Evolutionary conservation across 2,113 vertebrate species (phyloP).

Genomic region (Chaetorhynchus papuensis): DNA sequence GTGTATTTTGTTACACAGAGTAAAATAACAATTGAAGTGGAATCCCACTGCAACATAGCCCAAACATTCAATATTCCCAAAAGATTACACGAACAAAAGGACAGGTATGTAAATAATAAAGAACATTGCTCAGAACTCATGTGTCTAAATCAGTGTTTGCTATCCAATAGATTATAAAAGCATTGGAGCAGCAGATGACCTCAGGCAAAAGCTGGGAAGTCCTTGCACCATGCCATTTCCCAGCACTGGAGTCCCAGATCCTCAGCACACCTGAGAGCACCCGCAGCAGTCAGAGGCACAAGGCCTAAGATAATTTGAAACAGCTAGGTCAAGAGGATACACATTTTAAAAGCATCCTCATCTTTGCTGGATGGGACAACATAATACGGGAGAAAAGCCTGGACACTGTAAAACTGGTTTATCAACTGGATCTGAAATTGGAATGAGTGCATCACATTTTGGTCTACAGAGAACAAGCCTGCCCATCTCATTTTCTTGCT

Average conservation of each 20-base stretch:
- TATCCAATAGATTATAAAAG: background rate
- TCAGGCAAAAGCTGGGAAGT: background rate
- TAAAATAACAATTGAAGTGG: background rate
- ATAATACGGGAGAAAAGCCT: background rate
- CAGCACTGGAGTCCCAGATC: background rate
- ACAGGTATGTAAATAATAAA: background rate
- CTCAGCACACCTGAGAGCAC: background rate
- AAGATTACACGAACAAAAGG: background rate
- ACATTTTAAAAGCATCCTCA: background rate
- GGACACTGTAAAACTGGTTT: background rate
- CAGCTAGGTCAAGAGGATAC: fast-evolving
- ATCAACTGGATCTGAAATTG: background rate
- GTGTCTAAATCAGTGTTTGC: background rate
- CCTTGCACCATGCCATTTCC: background rate
- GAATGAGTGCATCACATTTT: background rate
- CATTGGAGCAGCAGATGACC: background rate
- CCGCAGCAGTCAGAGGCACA: background rate
- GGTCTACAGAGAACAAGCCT: background rate
- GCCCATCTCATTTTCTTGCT: background rate
- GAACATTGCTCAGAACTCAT: background rate
- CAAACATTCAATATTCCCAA: background rate
- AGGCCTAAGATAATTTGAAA: background rate
- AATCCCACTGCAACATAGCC: background rate
- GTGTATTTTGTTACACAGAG: background rate
- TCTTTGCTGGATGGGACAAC: background rate